These are phyloP conservation scores for Platycheirus rosarum DNA, from an alignment of 2,888 invertebrate genomes.

Conservation along the genomic window DNA sequence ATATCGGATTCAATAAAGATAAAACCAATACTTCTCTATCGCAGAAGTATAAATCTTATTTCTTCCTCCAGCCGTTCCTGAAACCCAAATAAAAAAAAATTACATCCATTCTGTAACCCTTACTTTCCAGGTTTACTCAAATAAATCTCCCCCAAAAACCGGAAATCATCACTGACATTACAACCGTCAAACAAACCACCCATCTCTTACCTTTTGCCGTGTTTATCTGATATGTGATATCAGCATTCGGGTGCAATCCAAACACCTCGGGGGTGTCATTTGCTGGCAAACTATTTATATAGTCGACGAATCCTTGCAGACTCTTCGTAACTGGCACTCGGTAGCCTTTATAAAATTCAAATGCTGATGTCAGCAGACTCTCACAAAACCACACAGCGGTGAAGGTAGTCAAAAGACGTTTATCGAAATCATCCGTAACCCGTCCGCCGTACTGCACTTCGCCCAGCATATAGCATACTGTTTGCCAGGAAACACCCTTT, in stretches of 20 bases:
- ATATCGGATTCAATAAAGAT: no score
- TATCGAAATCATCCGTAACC: conserved; percentile 98
- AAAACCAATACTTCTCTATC: no score
- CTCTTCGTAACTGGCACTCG: conserved; percentile 93
- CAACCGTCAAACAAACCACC: background rate
- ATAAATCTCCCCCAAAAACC: background rate
- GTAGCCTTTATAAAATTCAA: conserved; percentile 97
- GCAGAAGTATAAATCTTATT: background rate
- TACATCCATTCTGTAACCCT: no score
- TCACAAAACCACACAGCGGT: conserved; percentile 98
- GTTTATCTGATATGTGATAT: conserved; percentile 98
- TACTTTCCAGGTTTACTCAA: no score
- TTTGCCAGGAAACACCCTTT: conserved; percentile 98
- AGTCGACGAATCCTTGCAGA: conserved; percentile 91
- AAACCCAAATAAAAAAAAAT: no score
- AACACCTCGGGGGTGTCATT: conserved; percentile 97
- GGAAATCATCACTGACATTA: background rate
- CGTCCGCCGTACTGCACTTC: conserved; percentile 95
- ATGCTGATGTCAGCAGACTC: conserved; percentile 91
- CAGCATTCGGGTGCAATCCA: conserved; percentile 97
- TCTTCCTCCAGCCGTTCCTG: no score
- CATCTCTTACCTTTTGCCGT: conserved; percentile 89
- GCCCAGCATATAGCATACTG: conserved; percentile 98
- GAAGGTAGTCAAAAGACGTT: conserved; percentile 95
- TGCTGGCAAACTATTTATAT: conserved; percentile 92